Conservation (phyloP, 2,113 vertebrate species). For the Sander vitreus region DNA sequence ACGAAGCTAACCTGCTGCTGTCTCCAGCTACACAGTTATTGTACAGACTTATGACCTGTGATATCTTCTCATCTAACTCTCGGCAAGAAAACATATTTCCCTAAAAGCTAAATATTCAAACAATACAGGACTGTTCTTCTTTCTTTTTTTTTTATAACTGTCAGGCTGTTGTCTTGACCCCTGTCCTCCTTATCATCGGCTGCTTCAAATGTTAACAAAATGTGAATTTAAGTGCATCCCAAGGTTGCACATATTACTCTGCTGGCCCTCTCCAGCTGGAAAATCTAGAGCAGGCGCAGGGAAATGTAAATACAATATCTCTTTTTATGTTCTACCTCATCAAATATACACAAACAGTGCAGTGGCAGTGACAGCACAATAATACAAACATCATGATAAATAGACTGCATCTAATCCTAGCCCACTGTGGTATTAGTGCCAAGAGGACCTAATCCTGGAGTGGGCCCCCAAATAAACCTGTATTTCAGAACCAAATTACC, state of each 20-base stretch:
- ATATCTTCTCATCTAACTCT: neutral
- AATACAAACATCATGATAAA: conserved; percentile 8
- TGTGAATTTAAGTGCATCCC: neutral
- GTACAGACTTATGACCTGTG: neutral
- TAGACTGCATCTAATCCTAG: conserved; percentile 18
- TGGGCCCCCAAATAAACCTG: conserved; percentile 10
- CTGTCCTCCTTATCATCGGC: neutral
- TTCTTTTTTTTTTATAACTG: too few relatives aligned
- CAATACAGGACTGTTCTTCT: neutral
- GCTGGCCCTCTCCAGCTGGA: neutral
- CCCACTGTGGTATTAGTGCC: conserved; percentile 21
- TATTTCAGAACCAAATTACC: conserved; percentile 26
- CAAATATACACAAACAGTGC: neutral
- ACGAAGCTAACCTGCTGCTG: neutral
- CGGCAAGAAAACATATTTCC: neutral
- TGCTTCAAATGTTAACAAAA: conserved; percentile 1
- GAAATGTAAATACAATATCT: neutral
- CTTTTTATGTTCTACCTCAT: neutral
- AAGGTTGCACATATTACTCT: neutral
- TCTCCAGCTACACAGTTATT: neutral
- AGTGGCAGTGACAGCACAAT: neutral
- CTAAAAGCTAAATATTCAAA: neutral
- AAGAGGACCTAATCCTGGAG: conserved; percentile 29
- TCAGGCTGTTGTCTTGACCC: neutral
- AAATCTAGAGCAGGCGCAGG: neutral